Evolutionary conservation across 2,888 invertebrate genomes (phyloP), one percentile per base, ranked within the genome.

Genomic region (Eupithecia pulchellata): DNA sequence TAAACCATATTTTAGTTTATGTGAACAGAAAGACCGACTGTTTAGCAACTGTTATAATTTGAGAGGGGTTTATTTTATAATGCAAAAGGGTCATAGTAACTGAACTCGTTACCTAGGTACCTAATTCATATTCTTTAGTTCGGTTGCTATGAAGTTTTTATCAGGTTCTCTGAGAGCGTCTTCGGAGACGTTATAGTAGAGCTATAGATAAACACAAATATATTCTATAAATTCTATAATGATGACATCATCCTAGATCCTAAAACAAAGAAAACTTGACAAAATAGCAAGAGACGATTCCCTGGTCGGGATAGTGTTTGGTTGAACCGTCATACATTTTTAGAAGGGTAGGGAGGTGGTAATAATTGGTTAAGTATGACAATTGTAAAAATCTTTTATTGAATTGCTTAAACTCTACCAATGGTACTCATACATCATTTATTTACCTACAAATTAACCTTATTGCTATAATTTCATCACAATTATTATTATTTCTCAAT

Each of bases 381-480:
- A 73, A 65, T 64, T 66, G 64, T 68, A 68, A 68, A 69, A 74
- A 75, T 58, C 58, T 13, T 32, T 62, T 61, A 34, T 69, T 69
- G 55, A 66, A 74, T 71, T 52, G n/a, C 55, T 57, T 69, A 64
- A 42, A 64, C 36, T 34, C 52, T 72, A 72, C 63, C n/a, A 61
- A 57, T 66, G 34, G 61, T 61, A 61, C 34, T 36, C 57, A 64
- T 39, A 65, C 8, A 58, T n/a, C n/a, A 61, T 66, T 61, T 30
- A 61, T 65, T 62, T 52, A 17, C n/a, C 17, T 58, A 39, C 8
- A 63, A 30, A 58, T 62, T 47, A 61, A 57, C 58, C 66, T 64
- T 74, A 68, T 68, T 65, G 66, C 68, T 74, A 74, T 60, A 36
- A 8, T 42, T 61, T 68, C 65, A 72, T 71, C 72, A 75, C 74